A percentile compares a stretch with the other conserved stretches of the same genome.
phyloP scores from a whole-genome alignment of 2,797 vertebrate genomes.

The Myripristis murdjan region DNA sequence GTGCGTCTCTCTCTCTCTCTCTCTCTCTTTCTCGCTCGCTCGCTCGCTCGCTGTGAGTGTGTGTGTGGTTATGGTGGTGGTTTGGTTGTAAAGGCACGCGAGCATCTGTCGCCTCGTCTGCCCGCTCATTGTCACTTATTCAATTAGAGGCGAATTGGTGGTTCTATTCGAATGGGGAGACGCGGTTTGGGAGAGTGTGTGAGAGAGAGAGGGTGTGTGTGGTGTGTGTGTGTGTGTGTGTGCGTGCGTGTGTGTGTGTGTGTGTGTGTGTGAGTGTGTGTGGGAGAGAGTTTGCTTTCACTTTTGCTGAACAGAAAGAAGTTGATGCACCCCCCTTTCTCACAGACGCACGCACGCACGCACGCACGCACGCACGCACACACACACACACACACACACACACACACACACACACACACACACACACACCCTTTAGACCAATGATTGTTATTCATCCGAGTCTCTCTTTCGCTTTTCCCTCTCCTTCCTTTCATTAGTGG shows the following conservation, averaged over 20 bases:
- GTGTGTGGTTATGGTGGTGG: conserved; percentile 53
- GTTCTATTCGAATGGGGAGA: conserved; percentile 71
- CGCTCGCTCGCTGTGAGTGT: too few relatives aligned
- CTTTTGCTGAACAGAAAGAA: conserved; percentile 57
- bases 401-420: conserved; percentile 21
- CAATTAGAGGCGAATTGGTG: conserved; percentile 90
- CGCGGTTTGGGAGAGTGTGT: neutral
- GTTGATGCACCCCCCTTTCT: conserved; percentile 35
- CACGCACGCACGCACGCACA: too few relatives aligned
- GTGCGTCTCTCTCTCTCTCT: too few relatives aligned
- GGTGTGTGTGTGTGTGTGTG: too few relatives aligned
- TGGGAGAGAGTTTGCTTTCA: conserved; percentile 65
- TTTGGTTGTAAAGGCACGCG: conserved; percentile 96
- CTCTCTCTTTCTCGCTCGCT: too few relatives aligned
- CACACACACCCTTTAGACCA: conserved; percentile 49
- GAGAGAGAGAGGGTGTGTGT: conserved; percentile 2
- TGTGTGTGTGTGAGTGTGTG: neutral
- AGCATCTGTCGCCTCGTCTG: conserved; percentile 95
- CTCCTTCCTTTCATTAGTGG: conserved; percentile 67
- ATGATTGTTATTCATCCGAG: conserved; percentile 83
- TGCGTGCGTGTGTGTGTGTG: too few relatives aligned
- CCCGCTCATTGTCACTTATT: conserved; percentile 93
- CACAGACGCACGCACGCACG: too few relatives aligned
- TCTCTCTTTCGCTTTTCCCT: conserved; percentile 69
- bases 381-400: conserved; percentile 32